Evolutionary conservation across 2,113 vertebrate species (phyloP).

Genomic region (Chiloscyllium plagiosum): DNA sequence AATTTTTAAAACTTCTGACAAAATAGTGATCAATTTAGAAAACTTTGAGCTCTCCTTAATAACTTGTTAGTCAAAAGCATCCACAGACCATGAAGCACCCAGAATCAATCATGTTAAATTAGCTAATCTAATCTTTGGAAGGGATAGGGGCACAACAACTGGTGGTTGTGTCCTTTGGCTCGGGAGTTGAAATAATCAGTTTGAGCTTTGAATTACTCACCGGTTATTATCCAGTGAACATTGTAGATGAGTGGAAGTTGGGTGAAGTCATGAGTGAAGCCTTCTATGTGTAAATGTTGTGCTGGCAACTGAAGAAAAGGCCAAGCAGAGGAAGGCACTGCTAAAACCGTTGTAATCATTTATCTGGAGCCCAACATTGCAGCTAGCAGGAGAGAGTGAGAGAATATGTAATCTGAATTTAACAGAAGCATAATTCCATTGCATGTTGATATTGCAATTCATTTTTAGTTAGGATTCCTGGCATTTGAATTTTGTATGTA

Average conservation of each 20-base stretch:
- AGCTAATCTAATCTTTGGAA: not conserved
- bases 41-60: not conserved
- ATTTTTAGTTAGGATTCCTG: not conserved
- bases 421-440: not conserved
- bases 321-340: not conserved
- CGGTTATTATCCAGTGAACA: not conserved
- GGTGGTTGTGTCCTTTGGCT: not conserved
- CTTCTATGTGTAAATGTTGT: not conserved
- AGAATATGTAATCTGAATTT: not conserved
- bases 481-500: not conserved
- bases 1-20: not conserved
- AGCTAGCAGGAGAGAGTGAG: not conserved
- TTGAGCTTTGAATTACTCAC: not conserved
- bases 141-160: not conserved
- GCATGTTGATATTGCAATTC: not conserved
- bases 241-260: not conserved
- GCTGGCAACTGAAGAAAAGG: not conserved
- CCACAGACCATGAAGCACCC: not conserved
- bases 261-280: not conserved
- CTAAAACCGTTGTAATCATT: not conserved
- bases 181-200: too few species aligned
- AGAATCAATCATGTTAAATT: not conserved
- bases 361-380: not conserved
- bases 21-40: constrained; percentile 7
- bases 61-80: not conserved